Evolutionary conservation across 2,888 invertebrate species (phyloP).

Genomic region (Endotricha flammealis): DNA sequence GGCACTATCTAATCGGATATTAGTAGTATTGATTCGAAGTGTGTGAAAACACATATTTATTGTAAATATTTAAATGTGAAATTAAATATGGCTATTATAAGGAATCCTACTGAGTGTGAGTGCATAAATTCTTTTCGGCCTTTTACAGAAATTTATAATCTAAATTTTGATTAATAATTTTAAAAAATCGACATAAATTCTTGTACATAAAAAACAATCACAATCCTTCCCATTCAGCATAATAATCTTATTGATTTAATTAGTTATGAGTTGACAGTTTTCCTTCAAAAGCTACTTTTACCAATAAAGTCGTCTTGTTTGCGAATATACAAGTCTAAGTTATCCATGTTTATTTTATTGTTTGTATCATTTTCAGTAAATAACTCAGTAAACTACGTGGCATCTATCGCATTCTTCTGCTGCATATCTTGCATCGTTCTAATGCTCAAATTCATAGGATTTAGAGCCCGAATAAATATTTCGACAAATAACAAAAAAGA

Average conservation of each 20-base stretch:
- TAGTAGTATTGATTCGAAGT: conserved; percentile 53
- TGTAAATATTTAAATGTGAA: conserved; percentile 23
- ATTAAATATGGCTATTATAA: conserved; percentile 22
- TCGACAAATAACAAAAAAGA: conserved; percentile 31
- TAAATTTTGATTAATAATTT: no score
- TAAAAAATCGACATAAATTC: no score
- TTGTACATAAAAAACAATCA: no score
- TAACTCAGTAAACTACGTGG: conserved; percentile 25
- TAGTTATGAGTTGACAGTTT: no score
- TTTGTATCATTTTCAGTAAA: conserved; percentile 26
- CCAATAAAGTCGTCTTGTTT: no score
- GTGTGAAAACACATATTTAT: conserved; percentile 34
- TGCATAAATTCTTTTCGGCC: conserved; percentile 14
- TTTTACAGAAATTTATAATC: no score
- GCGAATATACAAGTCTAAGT: no score
- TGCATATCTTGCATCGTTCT: conserved; percentile 26
- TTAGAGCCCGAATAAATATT: conserved; percentile 51
- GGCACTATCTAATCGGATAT: conserved; percentile 53
- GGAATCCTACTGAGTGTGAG: conserved; percentile 24
- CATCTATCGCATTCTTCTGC: conserved; percentile 27
- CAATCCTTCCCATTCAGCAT: no score
- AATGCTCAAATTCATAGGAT: conserved; percentile 52
- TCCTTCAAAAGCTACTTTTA: no score
- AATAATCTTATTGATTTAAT: no score
- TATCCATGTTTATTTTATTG: no score